Evolutionary conservation across 2,113 vertebrate species (phyloP), one percentile per base, ranked within the genome.

Genomic region (Cathartes aura): DNA sequence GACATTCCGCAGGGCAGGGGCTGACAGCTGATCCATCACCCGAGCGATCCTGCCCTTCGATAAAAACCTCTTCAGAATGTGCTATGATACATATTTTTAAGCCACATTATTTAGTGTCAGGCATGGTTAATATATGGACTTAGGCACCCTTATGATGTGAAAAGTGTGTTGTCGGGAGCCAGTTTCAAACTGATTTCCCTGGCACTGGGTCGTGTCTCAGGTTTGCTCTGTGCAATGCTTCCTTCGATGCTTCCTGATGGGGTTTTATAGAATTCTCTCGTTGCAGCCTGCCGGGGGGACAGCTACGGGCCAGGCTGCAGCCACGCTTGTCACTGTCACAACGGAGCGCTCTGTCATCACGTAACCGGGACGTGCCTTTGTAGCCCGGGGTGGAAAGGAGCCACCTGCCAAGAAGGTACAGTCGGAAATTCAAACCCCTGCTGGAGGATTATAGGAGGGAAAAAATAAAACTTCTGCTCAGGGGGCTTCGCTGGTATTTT

Each of bases 21-120:
- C 24, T 95, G 97, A 87, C 96, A 96, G 97, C 95, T 97, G 97
- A 98, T 98, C 95, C 97, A 94, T 98, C 97, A 98, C 75, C 64
- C 10, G 1, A 12, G 66, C 16, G 27, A 79, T 90, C 95, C 91
- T 43, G 72, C 90, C 93, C 93, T 95, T 89, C 47, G 1, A 94
- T 91, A 70, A 78, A 96, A 96, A 79, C 83, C 74, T 82, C 90
- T 71, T 90, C 90, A 90, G 90, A 97, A 84, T 14, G 42, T 52
- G 83, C 90, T 97, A 32, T 45, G 82, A 91, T 91, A 86, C 70
- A 38, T 68, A 91, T 91, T 96, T 96, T 95, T 93, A 82, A 83
- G 79, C 67, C 60, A 64, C 16, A 9, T 86, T 95, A 82, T 92
- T 80, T 83, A 84, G 87, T 83, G 40, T 88, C 80, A 79, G 81